Evolutionary conservation across 2,797 vertebrate species (phyloP).

Genomic region (Myotis myotis): DNA sequence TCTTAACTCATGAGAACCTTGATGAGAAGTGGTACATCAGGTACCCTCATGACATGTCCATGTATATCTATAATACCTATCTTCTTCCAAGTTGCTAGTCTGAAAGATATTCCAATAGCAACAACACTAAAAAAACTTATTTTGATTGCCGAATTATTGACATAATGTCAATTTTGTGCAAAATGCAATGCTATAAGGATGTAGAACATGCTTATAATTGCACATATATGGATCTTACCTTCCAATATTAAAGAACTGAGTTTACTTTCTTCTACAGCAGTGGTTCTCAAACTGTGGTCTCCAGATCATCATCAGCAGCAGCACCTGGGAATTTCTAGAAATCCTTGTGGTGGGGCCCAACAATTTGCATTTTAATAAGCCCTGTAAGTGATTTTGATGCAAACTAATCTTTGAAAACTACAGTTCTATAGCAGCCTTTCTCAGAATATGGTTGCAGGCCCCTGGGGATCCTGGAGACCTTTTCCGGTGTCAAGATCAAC

Average conservation of each 20-base stretch:
- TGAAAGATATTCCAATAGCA: background rate
- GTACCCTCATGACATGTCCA: fast-evolving
- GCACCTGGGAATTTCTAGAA: background rate
- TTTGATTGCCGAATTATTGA: background rate
- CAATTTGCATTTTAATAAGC: background rate
- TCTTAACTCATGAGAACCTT: background rate
- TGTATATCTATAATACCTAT: background rate
- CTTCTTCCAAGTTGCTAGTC: background rate
- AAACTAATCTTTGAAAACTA: background rate
- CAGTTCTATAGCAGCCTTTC: background rate
- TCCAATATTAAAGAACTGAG: background rate
- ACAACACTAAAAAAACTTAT: background rate
- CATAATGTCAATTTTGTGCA: background rate
- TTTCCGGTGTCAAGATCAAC: background rate
- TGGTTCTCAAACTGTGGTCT: background rate
- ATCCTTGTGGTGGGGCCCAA: background rate
- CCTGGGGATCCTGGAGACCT: background rate
- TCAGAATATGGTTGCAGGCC: background rate
- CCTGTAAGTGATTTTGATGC: background rate
- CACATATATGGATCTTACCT: background rate
- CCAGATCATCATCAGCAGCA: no score
- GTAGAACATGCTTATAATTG: background rate
- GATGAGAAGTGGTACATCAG: background rate
- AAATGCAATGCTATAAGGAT: background rate
- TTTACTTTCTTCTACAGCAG: background rate